Evolutionary conservation across 2,888 invertebrate genomes (phyloP).

Genomic region (Lepidochitona cinerea): DNA sequence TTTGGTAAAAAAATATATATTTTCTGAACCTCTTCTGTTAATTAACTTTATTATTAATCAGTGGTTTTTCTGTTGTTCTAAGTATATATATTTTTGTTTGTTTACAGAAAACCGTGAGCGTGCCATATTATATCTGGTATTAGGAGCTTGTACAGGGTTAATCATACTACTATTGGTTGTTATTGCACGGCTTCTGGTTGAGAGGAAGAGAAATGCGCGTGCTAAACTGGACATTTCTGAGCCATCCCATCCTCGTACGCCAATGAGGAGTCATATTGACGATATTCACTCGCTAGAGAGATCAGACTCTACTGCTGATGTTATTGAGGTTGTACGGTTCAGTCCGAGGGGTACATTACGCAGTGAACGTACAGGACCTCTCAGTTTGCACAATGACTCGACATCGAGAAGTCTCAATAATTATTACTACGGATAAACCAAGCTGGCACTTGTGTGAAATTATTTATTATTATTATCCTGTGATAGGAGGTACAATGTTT

Average conservation of each 20-base stretch:
- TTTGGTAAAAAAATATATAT: too few species aligned
- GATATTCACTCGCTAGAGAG: slow-evolving; percentile 48
- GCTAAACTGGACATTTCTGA: slow-evolving; percentile 59
- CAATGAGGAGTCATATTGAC: slow-evolving; percentile 45
- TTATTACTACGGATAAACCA: background rate
- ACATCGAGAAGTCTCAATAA: background rate
- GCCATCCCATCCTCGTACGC: slow-evolving; percentile 48
- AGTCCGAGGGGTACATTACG: slow-evolving; percentile 54
- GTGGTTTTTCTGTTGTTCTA: too few species aligned
- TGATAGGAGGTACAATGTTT: too few species aligned
- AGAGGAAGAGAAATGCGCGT: slow-evolving; percentile 48
- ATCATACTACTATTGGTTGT: slow-evolving; percentile 53
- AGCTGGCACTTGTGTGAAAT: too few species aligned
- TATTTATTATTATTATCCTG: too few species aligned
- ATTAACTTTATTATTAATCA: too few species aligned
- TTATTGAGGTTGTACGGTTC: slow-evolving; percentile 61
- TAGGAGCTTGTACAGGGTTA: slow-evolving; percentile 56
- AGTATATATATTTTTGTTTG: background rate
- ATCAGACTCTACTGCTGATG: slow-evolving; percentile 54
- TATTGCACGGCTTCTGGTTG: slow-evolving; percentile 51
- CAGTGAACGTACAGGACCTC: slow-evolving; percentile 44
- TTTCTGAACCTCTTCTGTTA: too few species aligned
- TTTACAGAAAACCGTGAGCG: slow-evolving; percentile 59
- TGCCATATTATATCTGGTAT: slow-evolving; percentile 57
- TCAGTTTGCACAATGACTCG: slow-evolving; percentile 42